Percentiles rank a stretch among this genome's conserved stretches.
Conservation (phyloP, 2,797 vertebrate species). For the Acanthornis magna region DNA sequence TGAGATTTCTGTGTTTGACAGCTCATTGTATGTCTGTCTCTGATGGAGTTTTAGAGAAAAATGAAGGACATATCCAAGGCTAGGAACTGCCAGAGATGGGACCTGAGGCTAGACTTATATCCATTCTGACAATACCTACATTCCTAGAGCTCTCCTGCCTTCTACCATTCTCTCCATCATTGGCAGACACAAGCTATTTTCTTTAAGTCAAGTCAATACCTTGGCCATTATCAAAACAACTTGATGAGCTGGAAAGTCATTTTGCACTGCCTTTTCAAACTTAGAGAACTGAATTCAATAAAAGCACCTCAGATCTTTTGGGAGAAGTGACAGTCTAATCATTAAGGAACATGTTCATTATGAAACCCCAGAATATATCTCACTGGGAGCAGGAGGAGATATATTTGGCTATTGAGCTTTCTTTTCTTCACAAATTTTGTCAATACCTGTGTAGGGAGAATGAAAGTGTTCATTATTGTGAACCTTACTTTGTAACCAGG, state of each 20-base stretch:
- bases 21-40: not conserved
- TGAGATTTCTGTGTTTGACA: not conserved
- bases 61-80: not conserved
- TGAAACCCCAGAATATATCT: not conserved
- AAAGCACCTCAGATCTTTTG: not conserved
- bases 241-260: conserved; percentile 29
- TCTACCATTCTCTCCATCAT: not conserved
- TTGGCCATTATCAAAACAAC: conserved; percentile 21
- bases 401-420: conserved; percentile 21
- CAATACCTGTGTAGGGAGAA: not conserved
- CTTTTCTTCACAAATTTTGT: conserved; percentile 11
- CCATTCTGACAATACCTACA: not conserved
- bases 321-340: conserved; percentile 30
- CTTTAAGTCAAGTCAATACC: conserved; percentile 41
- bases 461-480: not conserved
- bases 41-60: not conserved
- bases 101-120: not conserved
- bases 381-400: not conserved
- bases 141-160: not conserved
- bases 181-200: conserved; percentile 17
- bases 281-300: conserved; percentile 50
- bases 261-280: conserved; percentile 48
- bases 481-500: not conserved
- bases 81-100: not conserved
- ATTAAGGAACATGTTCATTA: conserved; percentile 43